Evolutionary conservation across 2,113 vertebrate species (phyloP), one percentile per base, ranked within the genome.

Genomic region (Polypterus bichir): DNA sequence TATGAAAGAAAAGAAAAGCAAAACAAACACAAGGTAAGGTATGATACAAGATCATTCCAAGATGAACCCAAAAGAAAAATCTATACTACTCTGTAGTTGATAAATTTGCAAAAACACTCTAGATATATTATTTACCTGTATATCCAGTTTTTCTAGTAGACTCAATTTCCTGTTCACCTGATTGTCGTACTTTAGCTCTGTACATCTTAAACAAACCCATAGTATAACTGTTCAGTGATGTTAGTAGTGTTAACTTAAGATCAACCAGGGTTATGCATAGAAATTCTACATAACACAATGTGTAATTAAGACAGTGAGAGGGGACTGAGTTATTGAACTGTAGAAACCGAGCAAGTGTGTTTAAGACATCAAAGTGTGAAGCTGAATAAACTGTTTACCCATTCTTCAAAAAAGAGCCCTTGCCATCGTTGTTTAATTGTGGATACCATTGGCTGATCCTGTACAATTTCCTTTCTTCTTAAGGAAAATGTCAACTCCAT

Each of bases 401-500:
- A 6, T 11, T 62, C 54, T 48, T 68, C 62, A 53, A 55, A 10
- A 65, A 65, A 68, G 3, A 65, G 57, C 56, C 65, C 61, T 59
- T 56, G 61, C 57, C 61, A 66, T 59, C 61, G 52, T 48, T 49
- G 53, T n/a, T 59, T 62, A 47, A 68, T 46, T 49, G 67, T n/a
- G 64, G 59, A 65, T 44, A 65, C 63, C 5, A 68, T 53, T 60
- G 58, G 58, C 53, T 64, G 62, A 55, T 68, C 59, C 47, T 54
- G 62, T 5, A 65, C 48, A 62, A 68, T 62, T 59, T 58, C 59
- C 4, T 65, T 64, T 68, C 62, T 68, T 11, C 59, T 68, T 45
- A 64, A 64, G 49, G 59, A 64, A 49, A 64, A 64, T 27, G 27
- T 2, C 27, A 27, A 27, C 27, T 27, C 59, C 66, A 67, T 67